phyloP scores from a whole-genome alignment of 2,797 vertebrate species.

The Pteropus rufus region DNA sequence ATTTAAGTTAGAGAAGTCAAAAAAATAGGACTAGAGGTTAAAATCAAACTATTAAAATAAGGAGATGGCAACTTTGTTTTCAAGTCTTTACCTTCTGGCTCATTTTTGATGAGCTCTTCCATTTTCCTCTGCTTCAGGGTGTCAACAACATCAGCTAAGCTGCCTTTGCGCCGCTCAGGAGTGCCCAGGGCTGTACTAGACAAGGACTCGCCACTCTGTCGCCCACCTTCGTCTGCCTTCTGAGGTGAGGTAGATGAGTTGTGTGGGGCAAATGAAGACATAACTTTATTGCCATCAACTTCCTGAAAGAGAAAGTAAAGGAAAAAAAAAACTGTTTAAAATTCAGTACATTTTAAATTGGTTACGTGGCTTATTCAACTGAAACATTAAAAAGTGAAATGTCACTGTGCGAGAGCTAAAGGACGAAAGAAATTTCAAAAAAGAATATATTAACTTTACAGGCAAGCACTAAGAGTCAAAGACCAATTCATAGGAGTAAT shows the following conservation, averaged over 20 bases:
- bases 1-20: not conserved
- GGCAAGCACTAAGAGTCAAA: slow-evolving; percentile 13
- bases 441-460: slow-evolving; percentile 72
- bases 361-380: slow-evolving; percentile 61
- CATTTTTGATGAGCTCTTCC: slow-evolving; percentile 99
- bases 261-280: slow-evolving; percentile 95
- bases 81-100: slow-evolving; percentile 94
- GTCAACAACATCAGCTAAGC: slow-evolving; percentile 97
- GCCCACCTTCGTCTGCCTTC: slow-evolving; percentile 94
- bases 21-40: not conserved
- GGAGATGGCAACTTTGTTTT: slow-evolving; percentile 33
- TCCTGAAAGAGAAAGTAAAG: slow-evolving; percentile 86
- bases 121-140: slow-evolving; percentile 99
- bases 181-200: slow-evolving; percentile 90
- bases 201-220: slow-evolving; percentile 90
- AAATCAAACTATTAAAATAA: not conserved
- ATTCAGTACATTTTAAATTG: slow-evolving; percentile 34
- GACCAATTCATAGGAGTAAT: not conserved
- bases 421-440: slow-evolving; percentile 71
- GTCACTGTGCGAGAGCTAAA: slow-evolving; percentile 68
- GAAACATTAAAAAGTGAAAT: slow-evolving; percentile 59
- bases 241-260: slow-evolving; percentile 98
- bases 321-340: slow-evolving; percentile 28
- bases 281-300: slow-evolving; percentile 94
- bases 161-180: slow-evolving; percentile 97